Base-by-base conservation (phyloP, 2,797 vertebrate species). In the Leptoclinus maculatus region DNA sequence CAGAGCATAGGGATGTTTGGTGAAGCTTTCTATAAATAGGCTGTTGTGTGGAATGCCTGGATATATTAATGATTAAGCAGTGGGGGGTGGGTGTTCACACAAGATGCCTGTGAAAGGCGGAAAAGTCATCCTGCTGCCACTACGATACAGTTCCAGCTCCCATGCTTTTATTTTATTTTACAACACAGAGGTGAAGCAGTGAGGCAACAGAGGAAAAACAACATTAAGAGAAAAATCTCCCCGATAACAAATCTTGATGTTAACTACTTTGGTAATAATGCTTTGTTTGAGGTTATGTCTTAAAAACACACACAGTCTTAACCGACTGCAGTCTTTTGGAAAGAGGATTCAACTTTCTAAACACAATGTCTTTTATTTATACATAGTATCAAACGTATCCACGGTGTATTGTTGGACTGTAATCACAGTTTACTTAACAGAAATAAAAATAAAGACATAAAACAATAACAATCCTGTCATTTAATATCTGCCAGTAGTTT, bases 31-130 rank as follows among this genome's bases (percentile, higher is more conserved):
- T 94, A 95, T 88, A 94, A 94, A 95, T 95, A 95, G 92, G 39
- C 80, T 79, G 76, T 88, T 87, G 87, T 92, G 85, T 82, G 86
- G 67, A 87, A 92, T 78, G 83, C 87, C 41, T 84, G 80, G 90
- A 91, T 94, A 89, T 89, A 95, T 94, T 86, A 95, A 94, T 93
- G 88, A 95, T 94, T 89, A 90, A 79, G 80, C 75, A 73, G 82
- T 36, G 64, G 58, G 38, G 23, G 49, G 34, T 17, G 58, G 80
- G 66, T n/a, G 51, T 67, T 84, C 78, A 83, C 71, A 74, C 63
- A 70, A 69, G 47, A 81, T 76, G 84, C 56, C 65, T 71, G 27
- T 39, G 64, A 76, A 73, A 72, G 69, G 65, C 56, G 0, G 13
- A 11, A 77, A 83, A 80, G 71, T 71, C 65, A 56, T 64, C 66